Conservation (phyloP, 2,888 invertebrate species). For the Eupelmus urozonus region DNA sequence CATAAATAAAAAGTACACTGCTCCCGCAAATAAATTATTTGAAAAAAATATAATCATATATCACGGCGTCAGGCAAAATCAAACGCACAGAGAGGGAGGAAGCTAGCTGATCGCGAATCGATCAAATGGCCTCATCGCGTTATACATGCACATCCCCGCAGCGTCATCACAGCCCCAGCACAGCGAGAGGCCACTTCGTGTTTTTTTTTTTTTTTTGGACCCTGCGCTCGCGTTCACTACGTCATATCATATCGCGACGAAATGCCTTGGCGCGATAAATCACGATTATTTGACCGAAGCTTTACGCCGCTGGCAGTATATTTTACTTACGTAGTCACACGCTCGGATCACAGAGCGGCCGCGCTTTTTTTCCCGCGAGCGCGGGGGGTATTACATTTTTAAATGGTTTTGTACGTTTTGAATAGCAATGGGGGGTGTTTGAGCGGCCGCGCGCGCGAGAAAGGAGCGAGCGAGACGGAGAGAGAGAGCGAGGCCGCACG, state of each 20-base stretch:
- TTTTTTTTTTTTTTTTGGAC: slow-evolving; percentile 20
- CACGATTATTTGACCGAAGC: slow-evolving; percentile 77
- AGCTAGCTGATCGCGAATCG: slow-evolving; percentile 58
- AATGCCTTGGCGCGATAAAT: slow-evolving; percentile 76
- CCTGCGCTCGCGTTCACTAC: slow-evolving; percentile 11
- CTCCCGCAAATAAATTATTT: slow-evolving; percentile 56
- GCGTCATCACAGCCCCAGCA: too few species aligned
- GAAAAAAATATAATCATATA: slow-evolving; percentile 55
- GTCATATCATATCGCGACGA: slow-evolving; percentile 68
- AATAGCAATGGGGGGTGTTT: slow-evolving; percentile 74
- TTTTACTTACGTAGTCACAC: slow-evolving; percentile 77
- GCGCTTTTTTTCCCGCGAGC: slow-evolving; percentile 62
- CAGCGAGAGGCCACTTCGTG: neutral
- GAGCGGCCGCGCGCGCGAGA: slow-evolving; percentile 24
- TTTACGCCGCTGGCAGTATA: slow-evolving; percentile 75
- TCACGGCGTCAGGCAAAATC: slow-evolving; percentile 40
- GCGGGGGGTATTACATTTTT: slow-evolving; percentile 76
- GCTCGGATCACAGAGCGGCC: slow-evolving; percentile 72
- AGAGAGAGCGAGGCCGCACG: neutral
- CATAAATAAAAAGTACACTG: slow-evolving; percentile 46
- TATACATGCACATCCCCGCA: neutral
- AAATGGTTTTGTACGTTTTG: slow-evolving; percentile 77
- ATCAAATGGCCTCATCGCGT: slow-evolving; percentile 49
- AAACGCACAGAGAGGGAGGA: too few species aligned
- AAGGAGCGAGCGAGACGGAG: slow-evolving; percentile 35